A percentile compares a stretch with the other conserved stretches of the same genome.
Conservation (phyloP, 2,797 vertebrate species). For the Prionace glauca region DNA sequence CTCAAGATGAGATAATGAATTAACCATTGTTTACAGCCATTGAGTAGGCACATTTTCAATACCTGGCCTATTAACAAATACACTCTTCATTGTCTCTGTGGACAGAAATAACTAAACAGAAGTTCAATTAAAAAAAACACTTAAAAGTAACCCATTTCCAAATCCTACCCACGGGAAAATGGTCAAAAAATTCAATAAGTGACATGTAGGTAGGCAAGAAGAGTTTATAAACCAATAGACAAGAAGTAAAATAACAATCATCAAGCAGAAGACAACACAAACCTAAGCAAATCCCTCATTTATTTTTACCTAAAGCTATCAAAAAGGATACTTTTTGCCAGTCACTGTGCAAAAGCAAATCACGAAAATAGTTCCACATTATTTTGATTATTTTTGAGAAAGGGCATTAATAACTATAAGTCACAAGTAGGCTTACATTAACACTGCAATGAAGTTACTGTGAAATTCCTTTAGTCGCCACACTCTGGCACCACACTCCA, state of each 20-base stretch:
- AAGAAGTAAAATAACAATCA: background rate
- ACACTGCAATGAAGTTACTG: too few species aligned
- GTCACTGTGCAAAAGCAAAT: background rate
- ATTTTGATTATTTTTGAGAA: background rate
- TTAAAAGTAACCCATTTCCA: background rate
- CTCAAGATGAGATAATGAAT: background rate
- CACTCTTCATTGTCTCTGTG: background rate
- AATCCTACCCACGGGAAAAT: background rate
- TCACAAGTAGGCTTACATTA: too few species aligned
- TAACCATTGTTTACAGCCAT: background rate
- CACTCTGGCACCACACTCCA: too few species aligned
- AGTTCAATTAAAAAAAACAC: background rate
- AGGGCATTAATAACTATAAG: too few species aligned
- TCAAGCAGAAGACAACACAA: background rate
- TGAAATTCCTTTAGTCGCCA: too few species aligned
- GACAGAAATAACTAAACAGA: background rate
- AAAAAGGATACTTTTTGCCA: background rate
- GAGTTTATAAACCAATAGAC: background rate
- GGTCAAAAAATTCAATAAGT: background rate
- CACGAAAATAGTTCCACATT: background rate
- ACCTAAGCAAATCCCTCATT: background rate
- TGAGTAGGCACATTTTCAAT: background rate
- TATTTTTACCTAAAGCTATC: background rate
- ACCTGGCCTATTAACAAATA: background rate
- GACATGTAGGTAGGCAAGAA: background rate